Evolutionary conservation across 2,113 vertebrate genomes (phyloP), one percentile per base, ranked within the genome.

Genomic region (Callorhinus ursinus): DNA sequence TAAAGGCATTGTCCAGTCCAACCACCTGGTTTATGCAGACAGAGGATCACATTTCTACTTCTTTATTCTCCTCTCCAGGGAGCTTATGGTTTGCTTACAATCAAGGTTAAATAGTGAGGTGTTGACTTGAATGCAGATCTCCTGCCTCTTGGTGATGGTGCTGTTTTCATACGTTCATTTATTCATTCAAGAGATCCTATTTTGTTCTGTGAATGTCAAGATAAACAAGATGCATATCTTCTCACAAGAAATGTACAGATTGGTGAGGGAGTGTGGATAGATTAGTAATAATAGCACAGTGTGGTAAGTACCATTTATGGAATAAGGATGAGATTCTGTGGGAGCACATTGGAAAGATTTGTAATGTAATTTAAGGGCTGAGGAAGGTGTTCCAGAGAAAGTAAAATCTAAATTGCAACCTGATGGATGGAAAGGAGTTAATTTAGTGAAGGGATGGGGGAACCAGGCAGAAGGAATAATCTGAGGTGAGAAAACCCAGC

Each of bases 181-280:
- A 28, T n/a, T 93, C 15, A 74, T 86, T 93, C 26, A 93, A 28
- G 59, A 89, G 15, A 94, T 82, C 12, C 67, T 39, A 7, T 49
- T 93, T 74, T 91, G 65, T 79, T 28, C 26, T 85, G 51, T 14
- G 42, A 84, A 59, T 39, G n/a, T 95, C 88, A 94, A 95, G 61
- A 65, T 57, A 71, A 76, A 76, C 12, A 80, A 96, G 63, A 67
- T 82, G 10, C 7, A 51, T 85, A 22, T 69, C 31, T 74, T 92
- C 22, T 26, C 53, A 72, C 0, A 31, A 90, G 71, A 79, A 53
- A 33, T 93, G 72, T 97, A 28, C 6, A 69, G 79, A 67, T 15
- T 42, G 4, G 5, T 26, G 61, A 90, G 61, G 36, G 26, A n/a
- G 67, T 74, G 49, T 74, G 88, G 82, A 24, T 67, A 82, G 96